Evolutionary conservation across 2,113 vertebrate genomes (phyloP).

Genomic region (Percopsis transmontana): DNA sequence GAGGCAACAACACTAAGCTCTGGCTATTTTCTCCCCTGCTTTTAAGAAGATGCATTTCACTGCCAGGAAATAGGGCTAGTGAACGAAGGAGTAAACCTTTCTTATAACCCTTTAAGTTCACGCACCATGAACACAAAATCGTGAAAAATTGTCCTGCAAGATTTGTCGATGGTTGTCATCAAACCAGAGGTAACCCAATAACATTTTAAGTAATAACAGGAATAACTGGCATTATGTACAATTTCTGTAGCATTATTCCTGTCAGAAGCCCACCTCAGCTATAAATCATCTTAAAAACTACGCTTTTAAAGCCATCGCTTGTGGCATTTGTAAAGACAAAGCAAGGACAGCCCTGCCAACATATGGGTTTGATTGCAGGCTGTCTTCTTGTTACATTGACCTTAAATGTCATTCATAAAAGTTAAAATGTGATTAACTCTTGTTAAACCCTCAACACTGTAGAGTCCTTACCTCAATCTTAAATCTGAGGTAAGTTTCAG

Average conservation of each 20-base stretch:
- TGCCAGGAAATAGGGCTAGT: background rate
- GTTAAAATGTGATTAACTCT: no score
- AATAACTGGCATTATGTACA: background rate
- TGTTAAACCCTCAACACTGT: no score
- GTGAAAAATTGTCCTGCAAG: background rate
- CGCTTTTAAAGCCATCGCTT: background rate
- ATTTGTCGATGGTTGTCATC: background rate
- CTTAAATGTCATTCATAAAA: no score
- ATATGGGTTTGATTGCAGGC: no score
- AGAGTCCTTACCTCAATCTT: no score
- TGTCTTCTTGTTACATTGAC: no score
- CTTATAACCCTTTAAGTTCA: background rate
- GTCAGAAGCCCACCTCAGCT: background rate
- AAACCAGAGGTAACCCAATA: background rate
- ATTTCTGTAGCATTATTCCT: background rate
- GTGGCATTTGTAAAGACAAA: no score
- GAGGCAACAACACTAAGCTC: slow-evolving; percentile 40
- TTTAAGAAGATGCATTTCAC: slow-evolving; percentile 30
- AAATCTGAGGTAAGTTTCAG: no score
- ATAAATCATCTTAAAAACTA: background rate
- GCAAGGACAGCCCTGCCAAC: no score
- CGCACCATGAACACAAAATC: background rate
- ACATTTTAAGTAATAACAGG: background rate
- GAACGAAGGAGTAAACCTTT: background rate
- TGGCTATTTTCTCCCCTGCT: slow-evolving; percentile 36